These are phyloP conservation scores for Psilanteris sp. DNA, from an alignment of 1,140 invertebrate species.

Conservation along the genomic window DNA sequence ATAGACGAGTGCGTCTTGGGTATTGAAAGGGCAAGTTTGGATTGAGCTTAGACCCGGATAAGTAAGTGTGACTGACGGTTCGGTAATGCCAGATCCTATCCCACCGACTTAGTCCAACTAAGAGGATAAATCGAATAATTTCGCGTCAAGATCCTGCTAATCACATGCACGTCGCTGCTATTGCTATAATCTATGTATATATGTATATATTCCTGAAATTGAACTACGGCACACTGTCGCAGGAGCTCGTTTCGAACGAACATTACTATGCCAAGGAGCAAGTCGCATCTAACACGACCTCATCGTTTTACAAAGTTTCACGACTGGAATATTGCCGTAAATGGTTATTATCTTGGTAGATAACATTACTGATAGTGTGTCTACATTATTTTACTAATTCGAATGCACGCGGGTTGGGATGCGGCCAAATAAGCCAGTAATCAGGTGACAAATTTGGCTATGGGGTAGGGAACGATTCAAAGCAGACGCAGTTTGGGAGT, in stretches of 20 bases:
- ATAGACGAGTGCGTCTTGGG: slow-evolving; percentile 26
- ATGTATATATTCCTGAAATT: slow-evolving; percentile 27
- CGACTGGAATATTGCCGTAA: slow-evolving; percentile 17
- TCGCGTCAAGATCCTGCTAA: slow-evolving; percentile 49
- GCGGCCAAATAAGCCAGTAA: too few species aligned
- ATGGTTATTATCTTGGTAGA: slow-evolving; percentile 28
- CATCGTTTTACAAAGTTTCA: slow-evolving; percentile 59
- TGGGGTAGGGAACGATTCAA: too few species aligned
- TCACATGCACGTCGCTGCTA: slow-evolving; percentile 53
- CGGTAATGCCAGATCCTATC: slow-evolving; percentile 23
- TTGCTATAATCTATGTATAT: background rate
- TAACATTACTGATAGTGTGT: slow-evolving; percentile 11
- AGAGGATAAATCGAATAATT: slow-evolving; percentile 64
- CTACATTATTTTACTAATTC: background rate
- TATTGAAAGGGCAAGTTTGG: slow-evolving; percentile 41
- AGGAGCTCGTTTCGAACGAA: slow-evolving; percentile 25
- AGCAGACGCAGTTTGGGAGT: too few species aligned
- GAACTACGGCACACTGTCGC: slow-evolving; percentile 22
- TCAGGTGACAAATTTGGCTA: too few species aligned
- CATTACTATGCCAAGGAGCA: slow-evolving; percentile 56
- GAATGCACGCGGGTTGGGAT: too few species aligned
- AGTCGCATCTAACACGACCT: slow-evolving; percentile 58
- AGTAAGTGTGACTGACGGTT: slow-evolving; percentile 43
- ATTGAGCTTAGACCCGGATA: slow-evolving; percentile 20
- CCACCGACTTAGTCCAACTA: slow-evolving; percentile 21